These are phyloP conservation scores for Hemibates koningsi DNA, from an alignment of 2,113 vertebrate species.

Conservation along the genomic window DNA sequence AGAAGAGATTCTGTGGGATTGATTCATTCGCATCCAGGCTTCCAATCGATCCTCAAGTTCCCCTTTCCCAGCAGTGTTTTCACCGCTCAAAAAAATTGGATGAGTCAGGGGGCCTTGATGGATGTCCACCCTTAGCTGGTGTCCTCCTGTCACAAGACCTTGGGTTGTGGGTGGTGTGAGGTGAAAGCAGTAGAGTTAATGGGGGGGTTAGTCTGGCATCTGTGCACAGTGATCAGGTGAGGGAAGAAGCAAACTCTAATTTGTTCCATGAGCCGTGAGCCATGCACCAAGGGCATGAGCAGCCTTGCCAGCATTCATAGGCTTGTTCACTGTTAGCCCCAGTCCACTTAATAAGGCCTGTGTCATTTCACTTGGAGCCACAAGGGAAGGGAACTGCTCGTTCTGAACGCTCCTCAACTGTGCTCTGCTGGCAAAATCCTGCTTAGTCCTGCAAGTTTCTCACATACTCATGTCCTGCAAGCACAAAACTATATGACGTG, in stretches of 20 bases:
- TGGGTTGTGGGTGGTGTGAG: background rate
- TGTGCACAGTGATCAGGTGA: slow-evolving; percentile 48
- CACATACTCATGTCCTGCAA: background rate
- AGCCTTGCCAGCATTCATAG: background rate
- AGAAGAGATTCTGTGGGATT: slow-evolving; percentile 5
- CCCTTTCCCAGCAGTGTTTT: background rate
- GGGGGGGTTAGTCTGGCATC: background rate
- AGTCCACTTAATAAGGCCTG: slow-evolving; percentile 14
- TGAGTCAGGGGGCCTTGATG: background rate
- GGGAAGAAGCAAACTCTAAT: background rate
- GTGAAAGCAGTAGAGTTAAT: background rate
- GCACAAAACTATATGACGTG: background rate
- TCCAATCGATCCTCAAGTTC: background rate
- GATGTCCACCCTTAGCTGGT: background rate
- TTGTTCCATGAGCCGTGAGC: slow-evolving; percentile 34
- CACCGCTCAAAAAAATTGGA: background rate
- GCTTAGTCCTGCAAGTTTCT: background rate
- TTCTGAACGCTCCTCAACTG: background rate
- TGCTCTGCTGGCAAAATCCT: background rate
- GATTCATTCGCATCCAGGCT: slow-evolving; percentile 1
- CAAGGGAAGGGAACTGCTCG: background rate
- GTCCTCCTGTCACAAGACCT: background rate
- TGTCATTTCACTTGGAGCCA: slow-evolving; percentile 1
- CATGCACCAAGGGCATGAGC: background rate
- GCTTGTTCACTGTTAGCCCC: background rate